A percentile compares a stretch with the other conserved stretches of the same genome.
Conservation (phyloP, 35 echinoderm and acorn worm species). For the Amphiura filiformis region DNA sequence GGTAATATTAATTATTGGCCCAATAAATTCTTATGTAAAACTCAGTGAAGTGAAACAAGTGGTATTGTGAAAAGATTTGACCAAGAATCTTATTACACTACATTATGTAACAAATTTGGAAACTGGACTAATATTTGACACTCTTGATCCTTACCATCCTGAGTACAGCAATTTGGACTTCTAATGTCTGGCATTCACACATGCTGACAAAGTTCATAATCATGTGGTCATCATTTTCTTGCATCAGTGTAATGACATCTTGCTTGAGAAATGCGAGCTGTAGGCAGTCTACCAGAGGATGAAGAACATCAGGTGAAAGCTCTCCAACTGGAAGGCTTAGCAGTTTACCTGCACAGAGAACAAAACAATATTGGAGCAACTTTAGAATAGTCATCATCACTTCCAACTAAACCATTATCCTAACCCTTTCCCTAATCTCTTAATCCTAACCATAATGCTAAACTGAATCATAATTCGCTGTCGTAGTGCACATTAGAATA, state of each 20-base stretch:
- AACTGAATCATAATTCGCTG: not conserved
- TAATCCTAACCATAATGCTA: no score
- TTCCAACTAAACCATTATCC: not conserved
- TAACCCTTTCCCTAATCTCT: not conserved
- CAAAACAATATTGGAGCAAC: not conserved
- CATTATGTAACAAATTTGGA: no score
- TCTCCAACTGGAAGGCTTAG: conserved; percentile 45
- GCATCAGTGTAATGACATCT: conserved; percentile 65
- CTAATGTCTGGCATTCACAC: conserved; percentile 50
- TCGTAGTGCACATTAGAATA: no score
- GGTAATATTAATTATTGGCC: no score
- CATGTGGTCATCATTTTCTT: conserved; percentile 76
- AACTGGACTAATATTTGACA: no score
- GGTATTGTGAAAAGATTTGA: no score
- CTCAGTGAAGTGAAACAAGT: no score
- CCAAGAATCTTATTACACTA: no score
- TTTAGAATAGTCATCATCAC: not conserved
- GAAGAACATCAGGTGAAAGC: conserved; percentile 47
- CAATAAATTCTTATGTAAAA: no score
- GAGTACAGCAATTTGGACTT: conserved; percentile 75
- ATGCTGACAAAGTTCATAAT: conserved; percentile 89
- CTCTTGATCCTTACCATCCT: conserved; percentile 50
- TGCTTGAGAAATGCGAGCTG: conserved; percentile 80
- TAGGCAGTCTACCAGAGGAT: conserved; percentile 65
- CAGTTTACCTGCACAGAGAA: conserved; percentile 77